Base-by-base conservation (phyloP, 1,140 invertebrate species). In the Apolygus lucorum region DNA sequence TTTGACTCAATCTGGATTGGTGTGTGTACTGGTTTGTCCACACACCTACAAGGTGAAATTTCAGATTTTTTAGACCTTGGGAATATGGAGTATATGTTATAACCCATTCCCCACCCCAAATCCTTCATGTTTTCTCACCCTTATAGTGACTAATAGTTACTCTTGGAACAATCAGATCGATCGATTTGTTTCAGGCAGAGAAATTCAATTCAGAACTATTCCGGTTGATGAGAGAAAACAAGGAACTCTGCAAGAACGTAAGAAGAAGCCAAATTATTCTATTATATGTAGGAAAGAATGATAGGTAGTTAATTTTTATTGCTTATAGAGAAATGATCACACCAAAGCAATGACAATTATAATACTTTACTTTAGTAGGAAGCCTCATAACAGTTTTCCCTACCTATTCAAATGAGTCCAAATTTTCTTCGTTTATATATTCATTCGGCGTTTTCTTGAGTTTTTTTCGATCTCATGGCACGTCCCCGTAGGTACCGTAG, bases 191-290 rank as follows among this genome's bases (percentile, higher is more conserved):
- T 34, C 68, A 70, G 68, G 68, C 63, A 2, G 68, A 70, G 22
- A 70, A 52, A 34, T 70, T 70, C 17, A 70, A 70, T 25, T 24
- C 63, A 4, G 63, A 52, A 28, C 42, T 70, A 27, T 66, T 65
- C 28, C 24, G 25, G n/a, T 28, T 70, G 8, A 70, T 70, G 68
- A 64, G 68, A 22, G 68, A 70, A 65, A 65, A 34, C 29, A 64
- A 70, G n/a, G 63, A 65, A 42, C 42, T 70, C 2, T 70, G 68
- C 34, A 70, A 62, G 13, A 70, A 70, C 24, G 68, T 70, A 42
- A 69, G 68, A 42, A 8, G 49, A 14, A 42, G 4, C 4, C 4
- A 42, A 8, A 42, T 42, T 42, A 42, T 4, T 8, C 34, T 8
- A 42, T 42, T 42, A 8, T 42, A 42, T 17, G 34, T 42, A 17